Conservation (phyloP, 2,888 invertebrate species). For the Nesidiocoris tenuis region DNA sequence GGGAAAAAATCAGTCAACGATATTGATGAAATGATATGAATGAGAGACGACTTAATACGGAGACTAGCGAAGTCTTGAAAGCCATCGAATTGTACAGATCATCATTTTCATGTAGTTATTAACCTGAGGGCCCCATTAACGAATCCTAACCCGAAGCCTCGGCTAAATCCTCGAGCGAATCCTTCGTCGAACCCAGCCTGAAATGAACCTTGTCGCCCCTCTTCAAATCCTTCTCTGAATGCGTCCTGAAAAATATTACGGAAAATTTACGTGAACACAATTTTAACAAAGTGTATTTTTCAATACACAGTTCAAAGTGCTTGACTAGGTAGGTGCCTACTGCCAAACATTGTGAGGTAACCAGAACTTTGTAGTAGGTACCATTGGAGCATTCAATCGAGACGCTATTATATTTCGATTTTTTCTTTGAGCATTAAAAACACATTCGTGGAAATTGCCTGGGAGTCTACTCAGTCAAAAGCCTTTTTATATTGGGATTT, state of each 20-base stretch:
- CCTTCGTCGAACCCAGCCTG: constrained; percentile 32
- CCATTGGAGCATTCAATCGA: no score
- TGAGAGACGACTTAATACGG: no score
- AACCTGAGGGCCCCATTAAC: constrained; percentile 18
- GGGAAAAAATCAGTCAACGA: background rate
- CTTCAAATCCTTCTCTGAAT: constrained; percentile 30
- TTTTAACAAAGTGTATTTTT: background rate
- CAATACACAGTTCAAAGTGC: background rate
- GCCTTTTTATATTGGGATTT: no score
- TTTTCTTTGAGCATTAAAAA: background rate
- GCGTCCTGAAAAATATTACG: constrained; percentile 17
- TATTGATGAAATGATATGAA: no score
- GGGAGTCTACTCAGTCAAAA: no score
- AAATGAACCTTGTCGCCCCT: constrained; percentile 10
- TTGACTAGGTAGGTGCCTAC: no score
- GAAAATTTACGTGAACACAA: background rate
- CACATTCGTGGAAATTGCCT: no score
- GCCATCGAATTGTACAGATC: no score
- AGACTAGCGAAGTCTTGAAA: no score
- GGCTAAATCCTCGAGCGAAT: constrained; percentile 8
- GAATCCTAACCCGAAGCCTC: constrained; percentile 23
- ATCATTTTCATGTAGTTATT: background rate
- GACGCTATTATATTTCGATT: background rate
- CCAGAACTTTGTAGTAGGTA: no score
- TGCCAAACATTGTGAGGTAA: no score